phyloP scores from a whole-genome alignment of 2,797 vertebrate genomes.

The Manis crassicaudata region DNA sequence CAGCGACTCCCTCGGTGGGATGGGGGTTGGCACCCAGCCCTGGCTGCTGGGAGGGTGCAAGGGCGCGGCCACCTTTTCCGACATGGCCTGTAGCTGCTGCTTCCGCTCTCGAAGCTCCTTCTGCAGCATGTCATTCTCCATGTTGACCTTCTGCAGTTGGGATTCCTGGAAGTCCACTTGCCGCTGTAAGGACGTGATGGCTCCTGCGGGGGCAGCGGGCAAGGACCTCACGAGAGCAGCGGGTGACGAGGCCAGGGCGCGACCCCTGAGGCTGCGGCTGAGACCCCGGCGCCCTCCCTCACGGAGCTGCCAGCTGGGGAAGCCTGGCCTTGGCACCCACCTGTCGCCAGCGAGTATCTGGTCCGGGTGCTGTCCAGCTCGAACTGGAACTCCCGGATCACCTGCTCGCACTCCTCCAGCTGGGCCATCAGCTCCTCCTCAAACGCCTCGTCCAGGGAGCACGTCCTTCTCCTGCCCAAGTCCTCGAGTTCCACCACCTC shows the following conservation, averaged over 20 bases:
- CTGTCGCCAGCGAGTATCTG: slow-evolving; percentile 77
- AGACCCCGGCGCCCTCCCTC: not conserved
- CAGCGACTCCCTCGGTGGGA: too few relatives aligned
- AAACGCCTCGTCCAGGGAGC: not conserved
- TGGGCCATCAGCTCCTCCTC: slow-evolving; percentile 7
- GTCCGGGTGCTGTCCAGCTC: slow-evolving; percentile 65
- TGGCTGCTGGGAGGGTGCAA: not conserved
- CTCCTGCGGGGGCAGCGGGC: slow-evolving; percentile 63
- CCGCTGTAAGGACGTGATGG: slow-evolving; percentile 82
- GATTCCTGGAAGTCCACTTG: slow-evolving; percentile 80
- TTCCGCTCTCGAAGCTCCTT: slow-evolving; percentile 79
- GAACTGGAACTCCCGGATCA: slow-evolving; percentile 54
- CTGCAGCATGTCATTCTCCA: slow-evolving; percentile 78
- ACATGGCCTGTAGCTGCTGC: slow-evolving; percentile 81
- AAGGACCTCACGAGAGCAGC: rapidly evolving
- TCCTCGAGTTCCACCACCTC: not conserved
- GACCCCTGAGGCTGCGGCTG: too few relatives aligned
- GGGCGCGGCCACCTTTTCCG: slow-evolving; percentile 73
- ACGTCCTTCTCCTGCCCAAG: rapidly evolving
- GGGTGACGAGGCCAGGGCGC: too few relatives aligned
- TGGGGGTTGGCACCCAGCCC: not conserved
- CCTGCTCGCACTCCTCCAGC: slow-evolving; percentile 13
- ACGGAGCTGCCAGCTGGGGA: not conserved
- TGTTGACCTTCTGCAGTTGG: slow-evolving; percentile 62
- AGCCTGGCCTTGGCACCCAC: slow-evolving; percentile 43